Evolutionary conservation across 2,888 invertebrate species (phyloP).

Genomic region (Vannuccia rotundouncinata): DNA sequence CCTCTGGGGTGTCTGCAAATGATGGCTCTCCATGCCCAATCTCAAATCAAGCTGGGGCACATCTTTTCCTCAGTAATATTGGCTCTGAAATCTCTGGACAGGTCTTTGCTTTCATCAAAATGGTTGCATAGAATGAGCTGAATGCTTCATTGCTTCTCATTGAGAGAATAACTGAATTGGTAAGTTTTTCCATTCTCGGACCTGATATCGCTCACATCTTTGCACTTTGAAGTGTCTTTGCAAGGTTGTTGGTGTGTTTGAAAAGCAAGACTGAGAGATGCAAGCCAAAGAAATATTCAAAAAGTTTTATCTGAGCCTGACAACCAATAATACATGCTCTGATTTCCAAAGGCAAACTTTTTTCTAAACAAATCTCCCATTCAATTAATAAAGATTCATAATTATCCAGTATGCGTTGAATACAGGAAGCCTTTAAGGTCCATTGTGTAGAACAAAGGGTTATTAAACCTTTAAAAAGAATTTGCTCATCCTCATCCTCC

Average conservation of each 20-base stretch:
- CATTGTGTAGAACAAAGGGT: background rate
- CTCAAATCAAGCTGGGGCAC: background rate
- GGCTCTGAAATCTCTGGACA: background rate
- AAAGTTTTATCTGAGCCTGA: background rate
- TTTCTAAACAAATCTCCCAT: background rate
- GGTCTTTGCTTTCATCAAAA: background rate
- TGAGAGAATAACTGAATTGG: background rate
- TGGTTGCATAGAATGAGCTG: background rate
- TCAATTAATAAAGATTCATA: background rate
- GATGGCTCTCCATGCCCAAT: background rate
- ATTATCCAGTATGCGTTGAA: background rate
- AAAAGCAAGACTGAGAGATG: background rate
- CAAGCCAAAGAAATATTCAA: background rate
- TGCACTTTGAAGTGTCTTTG: background rate
- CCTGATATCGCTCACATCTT: background rate
- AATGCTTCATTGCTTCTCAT: background rate
- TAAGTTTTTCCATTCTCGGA: background rate
- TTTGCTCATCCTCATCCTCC: background rate
- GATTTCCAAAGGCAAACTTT: background rate
- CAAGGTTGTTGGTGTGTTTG: background rate
- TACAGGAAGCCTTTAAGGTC: background rate
- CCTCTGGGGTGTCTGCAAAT: background rate
- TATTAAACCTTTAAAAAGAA: background rate
- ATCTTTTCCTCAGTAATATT: background rate
- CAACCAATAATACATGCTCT: background rate